Evolutionary conservation across 2,113 vertebrate genomes (phyloP).

Genomic region (Nothocercus julius): DNA sequence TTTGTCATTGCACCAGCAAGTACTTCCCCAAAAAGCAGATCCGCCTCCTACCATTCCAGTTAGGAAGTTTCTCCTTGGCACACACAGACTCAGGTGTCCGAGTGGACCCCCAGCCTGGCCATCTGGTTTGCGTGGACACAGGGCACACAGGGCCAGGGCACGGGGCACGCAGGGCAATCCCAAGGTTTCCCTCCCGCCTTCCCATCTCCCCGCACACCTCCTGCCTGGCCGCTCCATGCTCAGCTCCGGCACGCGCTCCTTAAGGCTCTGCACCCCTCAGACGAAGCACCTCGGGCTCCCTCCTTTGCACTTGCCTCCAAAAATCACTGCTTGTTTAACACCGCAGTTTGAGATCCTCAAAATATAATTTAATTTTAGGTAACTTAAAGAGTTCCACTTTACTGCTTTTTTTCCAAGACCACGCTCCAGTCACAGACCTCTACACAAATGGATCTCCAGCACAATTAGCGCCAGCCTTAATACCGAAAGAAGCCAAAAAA

Average conservation of each 20-base stretch:
- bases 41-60: background rate
- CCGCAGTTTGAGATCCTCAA: background rate
- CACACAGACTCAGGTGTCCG: background rate
- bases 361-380: rapidly evolving
- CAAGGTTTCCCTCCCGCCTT: slow-evolving; percentile 7
- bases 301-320: background rate
- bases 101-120: slow-evolving; percentile 35
- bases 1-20: background rate
- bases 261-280: background rate
- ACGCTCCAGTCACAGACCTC: background rate
- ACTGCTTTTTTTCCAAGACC: background rate
- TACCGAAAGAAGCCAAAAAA: background rate
- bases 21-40: background rate
- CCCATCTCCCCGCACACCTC: background rate
- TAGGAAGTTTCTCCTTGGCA: slow-evolving; percentile 3
- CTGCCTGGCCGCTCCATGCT: rapidly evolving
- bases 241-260: background rate
- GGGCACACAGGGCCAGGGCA: slow-evolving; percentile 3
- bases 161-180: background rate
- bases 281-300: background rate
- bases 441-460: background rate
- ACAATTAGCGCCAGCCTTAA: rapidly evolving
- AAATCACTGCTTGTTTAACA: rapidly evolving
- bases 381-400: rapidly evolving
- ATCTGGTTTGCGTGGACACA: background rate